phyloP scores from a whole-genome alignment of 2,113 vertebrate species.

The Petaurus breviceps region DNA sequence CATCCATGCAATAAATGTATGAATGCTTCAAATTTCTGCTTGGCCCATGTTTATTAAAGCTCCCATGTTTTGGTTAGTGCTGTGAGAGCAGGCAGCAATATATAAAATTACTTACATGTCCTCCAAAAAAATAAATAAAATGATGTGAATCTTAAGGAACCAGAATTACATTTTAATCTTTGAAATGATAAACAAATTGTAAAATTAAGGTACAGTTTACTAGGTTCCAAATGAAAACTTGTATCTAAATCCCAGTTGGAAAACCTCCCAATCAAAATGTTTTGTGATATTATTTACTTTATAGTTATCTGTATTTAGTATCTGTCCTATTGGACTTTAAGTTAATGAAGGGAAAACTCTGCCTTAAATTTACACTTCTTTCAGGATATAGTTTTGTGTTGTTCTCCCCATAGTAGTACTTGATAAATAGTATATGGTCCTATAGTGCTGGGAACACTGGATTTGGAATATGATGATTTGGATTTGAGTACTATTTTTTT shows the following conservation, averaged over 20 bases:
- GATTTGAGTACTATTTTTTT: neutral
- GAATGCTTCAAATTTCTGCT: no score
- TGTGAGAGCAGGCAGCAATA: no score
- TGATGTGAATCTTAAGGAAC: neutral
- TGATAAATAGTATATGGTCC: slow-evolving; percentile 1
- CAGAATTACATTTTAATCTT: neutral
- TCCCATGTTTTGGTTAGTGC: no score
- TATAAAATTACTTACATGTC: neutral
- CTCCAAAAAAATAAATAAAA: neutral
- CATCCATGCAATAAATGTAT: no score
- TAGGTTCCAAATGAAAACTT: neutral
- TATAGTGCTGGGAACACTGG: neutral
- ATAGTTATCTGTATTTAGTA: neutral
- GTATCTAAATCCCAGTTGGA: neutral
- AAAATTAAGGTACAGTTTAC: neutral
- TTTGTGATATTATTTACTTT: neutral
- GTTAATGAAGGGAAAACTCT: neutral
- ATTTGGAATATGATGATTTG: neutral
- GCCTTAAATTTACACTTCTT: neutral
- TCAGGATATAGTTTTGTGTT: neutral
- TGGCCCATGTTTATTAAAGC: no score
- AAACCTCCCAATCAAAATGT: neutral
- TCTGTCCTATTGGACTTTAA: neutral
- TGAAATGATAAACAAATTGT: neutral
- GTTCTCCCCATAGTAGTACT: neutral